phyloP scores from a whole-genome alignment of 2,888 invertebrate species.

The Penaeus monodon region DNA sequence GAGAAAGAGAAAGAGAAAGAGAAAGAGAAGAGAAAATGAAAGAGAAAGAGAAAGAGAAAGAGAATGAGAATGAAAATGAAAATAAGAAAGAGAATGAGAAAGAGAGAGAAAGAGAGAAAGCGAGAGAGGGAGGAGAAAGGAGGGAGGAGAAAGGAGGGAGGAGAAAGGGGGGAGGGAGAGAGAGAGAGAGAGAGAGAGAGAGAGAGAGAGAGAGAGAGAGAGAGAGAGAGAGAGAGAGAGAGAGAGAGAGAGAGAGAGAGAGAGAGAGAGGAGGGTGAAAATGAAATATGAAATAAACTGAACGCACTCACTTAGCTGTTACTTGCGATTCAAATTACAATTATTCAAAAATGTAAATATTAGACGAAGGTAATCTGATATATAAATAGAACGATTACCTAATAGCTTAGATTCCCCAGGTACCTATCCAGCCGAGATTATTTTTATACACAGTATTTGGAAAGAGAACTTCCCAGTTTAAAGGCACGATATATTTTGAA shows the following conservation, averaged over 20 bases:
- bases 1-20: conserved; percentile 9
- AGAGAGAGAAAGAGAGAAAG: conserved; percentile 21
- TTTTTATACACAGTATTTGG: too few species aligned
- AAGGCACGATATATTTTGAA: too few species aligned
- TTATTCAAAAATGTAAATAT: too few species aligned
- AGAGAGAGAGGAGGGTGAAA: conserved; percentile 19
- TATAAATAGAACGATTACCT: too few species aligned
- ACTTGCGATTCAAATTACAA: too few species aligned
- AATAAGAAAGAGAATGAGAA: conserved; percentile 6
- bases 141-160: not conserved
- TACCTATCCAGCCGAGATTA: too few species aligned
- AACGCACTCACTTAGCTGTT: too few species aligned
- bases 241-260: conserved; percentile 23
- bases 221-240: not conserved
- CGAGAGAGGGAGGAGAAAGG: not conserved
- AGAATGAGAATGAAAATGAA: too few species aligned
- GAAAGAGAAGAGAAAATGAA: conserved; percentile 10
- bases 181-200: conserved; percentile 8
- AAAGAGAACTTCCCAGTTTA: too few species aligned
- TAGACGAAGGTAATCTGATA: too few species aligned
- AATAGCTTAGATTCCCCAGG: too few species aligned
- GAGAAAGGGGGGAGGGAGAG: not conserved
- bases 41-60: not conserved
- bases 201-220: conserved; percentile 31
- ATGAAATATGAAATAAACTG: too few species aligned